Base-by-base conservation (phyloP, 2,888 invertebrate genomes). In the Piscicola geometra region DNA sequence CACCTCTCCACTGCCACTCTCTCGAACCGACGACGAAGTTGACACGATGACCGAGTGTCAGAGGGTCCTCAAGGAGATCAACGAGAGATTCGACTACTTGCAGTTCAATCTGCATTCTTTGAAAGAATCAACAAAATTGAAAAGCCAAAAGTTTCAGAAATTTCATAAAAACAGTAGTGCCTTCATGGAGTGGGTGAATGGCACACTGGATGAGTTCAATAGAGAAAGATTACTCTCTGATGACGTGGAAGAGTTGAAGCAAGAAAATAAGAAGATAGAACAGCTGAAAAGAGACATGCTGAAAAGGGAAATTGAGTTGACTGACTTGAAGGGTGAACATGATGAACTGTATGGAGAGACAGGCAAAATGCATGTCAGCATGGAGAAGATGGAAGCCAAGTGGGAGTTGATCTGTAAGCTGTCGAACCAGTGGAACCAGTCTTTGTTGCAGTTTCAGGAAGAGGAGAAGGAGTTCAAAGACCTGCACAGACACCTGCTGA, bases 391-490 rank as follows among this genome's bases (percentile, higher is more conserved):
- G n/a, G 25, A 56, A 5, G n/a, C 60, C 9, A 25, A 25, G n/a
- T 56, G 60, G 60, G 60, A 56, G 21, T 56, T 21, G 25, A 56
- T 56, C 25, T 56, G 60, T n/a, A 56, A 56, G n/a, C 60, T 56
- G 60, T 84, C 84, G 12, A 83, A 83, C 74, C 82, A 84, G 73
- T 80, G 82, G 32, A 81, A 82, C 12, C 73, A 76, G 60, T 67
- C 76, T 5, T 78, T 85, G 72, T 82, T 82, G 73, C 83, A 82
- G n/a, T 79, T 84, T 68, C 82, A 93, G 85, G 92, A 93, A 82
- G 92, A 94, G 83, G 89, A 94, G 84, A 92, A 93, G 81, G 93
- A 94, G 85, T 93, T 97, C 89, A 90, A 92, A 81, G 95, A 95
- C 83, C 92, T 92, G 0, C 91, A 93, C 83, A 92, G 91, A 83